These are phyloP conservation scores for Orchesellides sinensis DNA, from an alignment of 2,888 invertebrate species.

Conservation along the genomic window DNA sequence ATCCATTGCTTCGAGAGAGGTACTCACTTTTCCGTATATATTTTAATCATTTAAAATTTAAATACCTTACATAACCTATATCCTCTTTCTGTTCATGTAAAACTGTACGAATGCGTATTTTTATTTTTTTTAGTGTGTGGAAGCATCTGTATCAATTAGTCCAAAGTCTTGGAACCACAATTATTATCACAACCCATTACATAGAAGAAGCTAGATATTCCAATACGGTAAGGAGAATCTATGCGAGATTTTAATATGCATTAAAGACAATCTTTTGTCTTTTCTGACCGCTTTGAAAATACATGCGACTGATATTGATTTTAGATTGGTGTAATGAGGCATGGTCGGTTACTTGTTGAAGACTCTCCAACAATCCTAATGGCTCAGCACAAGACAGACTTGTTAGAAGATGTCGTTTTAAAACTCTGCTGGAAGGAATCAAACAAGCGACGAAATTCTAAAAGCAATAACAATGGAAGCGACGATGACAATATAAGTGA, in stretches of 20 bases:
- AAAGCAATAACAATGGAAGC: neutral
- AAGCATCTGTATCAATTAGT: slow-evolving; percentile 63
- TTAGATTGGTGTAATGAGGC: slow-evolving; percentile 69
- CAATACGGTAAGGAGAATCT: slow-evolving; percentile 42
- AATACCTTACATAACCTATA: neutral
- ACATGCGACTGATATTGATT: neutral
- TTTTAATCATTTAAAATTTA: neutral
- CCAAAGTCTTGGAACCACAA: slow-evolving; percentile 36
- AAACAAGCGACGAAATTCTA: slow-evolving; percentile 12
- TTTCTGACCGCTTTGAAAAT: neutral
- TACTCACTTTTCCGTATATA: slow-evolving; percentile 75
- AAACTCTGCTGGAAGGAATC: slow-evolving; percentile 41
- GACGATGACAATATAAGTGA: slow-evolving; percentile 20
- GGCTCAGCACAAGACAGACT: slow-evolving; percentile 37
- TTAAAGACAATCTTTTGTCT: neutral
- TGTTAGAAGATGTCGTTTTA: slow-evolving; percentile 64
- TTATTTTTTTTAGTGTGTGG: slow-evolving; percentile 58
- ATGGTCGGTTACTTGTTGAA: slow-evolving; percentile 62
- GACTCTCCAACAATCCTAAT: slow-evolving; percentile 56
- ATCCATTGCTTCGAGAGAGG: slow-evolving; percentile 92
- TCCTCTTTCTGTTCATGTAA: too few relatives aligned
- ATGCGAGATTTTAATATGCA: neutral
- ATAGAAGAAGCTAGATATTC: slow-evolving; percentile 54
- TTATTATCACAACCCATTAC: slow-evolving; percentile 65
- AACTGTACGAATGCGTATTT: neutral